phyloP scores from a whole-genome alignment of 2,888 invertebrate species.

The Taphrorychus bicolor region DNA sequence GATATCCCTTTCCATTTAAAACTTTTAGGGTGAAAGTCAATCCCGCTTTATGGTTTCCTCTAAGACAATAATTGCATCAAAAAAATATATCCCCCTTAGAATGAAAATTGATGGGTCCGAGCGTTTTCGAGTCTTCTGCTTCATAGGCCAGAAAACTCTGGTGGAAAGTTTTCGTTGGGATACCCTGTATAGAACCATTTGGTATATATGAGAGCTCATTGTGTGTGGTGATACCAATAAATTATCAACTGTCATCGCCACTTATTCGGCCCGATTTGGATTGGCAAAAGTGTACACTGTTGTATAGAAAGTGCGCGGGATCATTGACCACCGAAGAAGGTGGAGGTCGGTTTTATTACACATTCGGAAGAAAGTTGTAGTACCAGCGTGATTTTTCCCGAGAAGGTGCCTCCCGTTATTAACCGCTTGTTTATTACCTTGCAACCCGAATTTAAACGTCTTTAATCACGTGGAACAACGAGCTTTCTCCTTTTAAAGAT shows the following conservation, averaged over 20 bases:
- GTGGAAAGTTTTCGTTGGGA: too few species aligned
- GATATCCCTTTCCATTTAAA: too few species aligned
- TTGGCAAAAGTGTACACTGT: background rate
- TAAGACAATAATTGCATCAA: too few species aligned
- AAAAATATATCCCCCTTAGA: too few species aligned
- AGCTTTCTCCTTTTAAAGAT: background rate
- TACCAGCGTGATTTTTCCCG: background rate
- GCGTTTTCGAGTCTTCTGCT: too few species aligned
- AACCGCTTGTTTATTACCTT: background rate
- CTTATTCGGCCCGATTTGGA: background rate
- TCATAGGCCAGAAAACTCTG: too few species aligned
- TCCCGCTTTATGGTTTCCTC: too few species aligned
- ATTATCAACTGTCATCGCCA: background rate
- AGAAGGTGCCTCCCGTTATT: background rate
- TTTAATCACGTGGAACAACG: background rate
- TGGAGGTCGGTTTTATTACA: conserved; percentile 1
- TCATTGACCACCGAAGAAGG: conserved; percentile 4
- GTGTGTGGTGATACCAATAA: background rate
- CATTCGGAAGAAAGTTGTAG: background rate
- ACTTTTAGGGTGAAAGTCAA: too few species aligned
- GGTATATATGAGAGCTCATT: background rate
- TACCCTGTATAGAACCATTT: too few species aligned
- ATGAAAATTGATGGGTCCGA: too few species aligned
- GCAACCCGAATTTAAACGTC: background rate
- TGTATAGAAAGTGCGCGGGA: background rate